These are phyloP conservation scores for Dicentrarchus labrax DNA, from an alignment of 2,113 vertebrate species.

Conservation along the genomic window DNA sequence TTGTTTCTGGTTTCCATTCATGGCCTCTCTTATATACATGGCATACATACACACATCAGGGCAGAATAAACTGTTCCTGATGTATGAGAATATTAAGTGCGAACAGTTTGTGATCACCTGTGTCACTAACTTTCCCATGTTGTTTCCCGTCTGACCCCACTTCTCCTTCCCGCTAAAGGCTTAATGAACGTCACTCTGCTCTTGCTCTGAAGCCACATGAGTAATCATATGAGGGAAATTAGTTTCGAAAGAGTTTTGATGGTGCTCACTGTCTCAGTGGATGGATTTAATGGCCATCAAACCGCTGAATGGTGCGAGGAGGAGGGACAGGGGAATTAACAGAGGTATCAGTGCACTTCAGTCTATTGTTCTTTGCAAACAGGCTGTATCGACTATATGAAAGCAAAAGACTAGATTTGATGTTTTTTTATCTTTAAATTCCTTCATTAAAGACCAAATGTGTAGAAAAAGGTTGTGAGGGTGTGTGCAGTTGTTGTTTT, in stretches of 20 bases:
- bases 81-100: not conserved
- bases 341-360: slow-evolving; percentile 10
- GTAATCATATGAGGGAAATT: slow-evolving; percentile 65
- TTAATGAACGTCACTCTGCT: slow-evolving; percentile 50
- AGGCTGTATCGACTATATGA: not conserved
- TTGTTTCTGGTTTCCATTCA: not conserved
- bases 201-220: slow-evolving; percentile 39
- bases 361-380: slow-evolving; percentile 33
- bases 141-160: slow-evolving; percentile 37
- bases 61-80: slow-evolving; percentile 3
- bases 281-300: slow-evolving; percentile 52
- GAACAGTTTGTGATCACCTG: not conserved
- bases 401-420: not conserved
- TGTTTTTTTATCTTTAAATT: not conserved
- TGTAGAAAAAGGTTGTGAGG: not conserved
- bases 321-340: slow-evolving; percentile 37
- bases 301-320: slow-evolving; percentile 52
- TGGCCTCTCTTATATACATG: not conserved
- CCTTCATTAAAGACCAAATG: not conserved
- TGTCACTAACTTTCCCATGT: slow-evolving; percentile 1
- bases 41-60: not conserved
- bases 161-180: slow-evolving; percentile 7
- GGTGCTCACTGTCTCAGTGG: slow-evolving; percentile 43
- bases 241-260: slow-evolving; percentile 57
- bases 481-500: too few species aligned